Base-by-base conservation (phyloP, 1,140 invertebrate species). In the Monochamus saltuarius region DNA sequence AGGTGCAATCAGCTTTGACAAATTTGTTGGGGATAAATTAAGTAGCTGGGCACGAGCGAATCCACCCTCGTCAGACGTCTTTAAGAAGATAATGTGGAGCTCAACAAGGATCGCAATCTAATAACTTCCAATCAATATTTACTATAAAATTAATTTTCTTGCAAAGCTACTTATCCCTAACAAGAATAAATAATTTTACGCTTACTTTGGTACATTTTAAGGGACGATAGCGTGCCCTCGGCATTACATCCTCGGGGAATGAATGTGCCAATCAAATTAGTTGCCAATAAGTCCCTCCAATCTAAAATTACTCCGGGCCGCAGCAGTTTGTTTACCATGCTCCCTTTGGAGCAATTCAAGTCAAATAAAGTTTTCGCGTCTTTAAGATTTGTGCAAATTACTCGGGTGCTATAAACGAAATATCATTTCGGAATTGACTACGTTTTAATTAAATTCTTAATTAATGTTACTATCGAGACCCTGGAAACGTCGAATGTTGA, bases 251-350 rank as follows among this genome's bases (percentile, higher is more conserved):
- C 57, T 51, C 42, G 40, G 57, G 57, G 57, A 59, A 59, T 59
- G 40, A 59, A 59, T 59, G 57, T 59, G 57, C 57, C 57, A 59
- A 59, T 59, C 57, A 59, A 59, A 59, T 59, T 59, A 59, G 57
- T 59, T 59, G 57, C 57, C 57, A 59, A 59, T 59, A 59, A 59
- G 47, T 59, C 57, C 46, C 46, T 58, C 38, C 36, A 58, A 49
- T 58, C 46, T 43, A 43, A 35, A 55, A 43, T 55, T 55, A 55
- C 53, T 55, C 22, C 22, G 22, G 22, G 22, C 22, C 22, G 22
- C 22, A 29, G 36, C 38, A 13, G 11, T 16, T 39, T 55, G 34
- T 54, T 42, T 51, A 51, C 9, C 45, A 46, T 34, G 40, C 37
- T 55, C 52, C 52, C 52, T 42, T 43, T 55, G 38, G 37, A 55